A percentile compares a stretch with the other conserved stretches of the same genome.
Evolutionary conservation across 2,888 invertebrate genomes (phyloP).

Genomic region (Celastrina argiolus): DNA sequence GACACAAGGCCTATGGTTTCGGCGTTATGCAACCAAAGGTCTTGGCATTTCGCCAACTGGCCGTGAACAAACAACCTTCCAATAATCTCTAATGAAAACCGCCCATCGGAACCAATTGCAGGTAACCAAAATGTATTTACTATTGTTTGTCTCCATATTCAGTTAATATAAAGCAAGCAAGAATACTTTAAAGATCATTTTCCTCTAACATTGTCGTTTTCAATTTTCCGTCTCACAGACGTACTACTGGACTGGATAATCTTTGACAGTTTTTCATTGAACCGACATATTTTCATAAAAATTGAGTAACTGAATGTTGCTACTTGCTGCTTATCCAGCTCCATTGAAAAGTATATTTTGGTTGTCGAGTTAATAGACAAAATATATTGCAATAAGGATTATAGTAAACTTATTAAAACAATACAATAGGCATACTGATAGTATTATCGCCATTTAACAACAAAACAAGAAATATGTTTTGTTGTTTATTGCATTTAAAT

Average conservation of each 20-base stretch:
- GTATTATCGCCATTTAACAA: no score
- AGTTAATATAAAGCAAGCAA: no score
- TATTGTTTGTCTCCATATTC: slow-evolving; percentile 13
- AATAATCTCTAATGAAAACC: slow-evolving; percentile 59
- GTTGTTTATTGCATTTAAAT: no score
- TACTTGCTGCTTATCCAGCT: not conserved
- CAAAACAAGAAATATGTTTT: no score
- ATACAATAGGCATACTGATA: no score
- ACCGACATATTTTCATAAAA: not conserved
- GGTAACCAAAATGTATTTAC: slow-evolving; percentile 8
- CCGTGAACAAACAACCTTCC: slow-evolving; percentile 50
- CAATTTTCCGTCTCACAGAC: not conserved
- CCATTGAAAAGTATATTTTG: not conserved
- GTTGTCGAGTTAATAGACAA: no score
- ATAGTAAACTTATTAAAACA: no score
- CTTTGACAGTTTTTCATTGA: not conserved
- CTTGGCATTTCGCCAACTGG: slow-evolving; percentile 49
- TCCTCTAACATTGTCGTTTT: not conserved
- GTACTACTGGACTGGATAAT: not conserved
- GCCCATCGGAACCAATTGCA: slow-evolving; percentile 40
- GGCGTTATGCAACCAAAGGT: slow-evolving; percentile 31
- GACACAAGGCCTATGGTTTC: slow-evolving; percentile 14
- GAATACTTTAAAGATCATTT: not conserved
- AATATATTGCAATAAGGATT: no score
- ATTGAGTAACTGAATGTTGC: not conserved